These are phyloP conservation scores for Oncorhynchus gorbuscha DNA, from an alignment of 2,113 vertebrate species.

Conservation along the genomic window DNA sequence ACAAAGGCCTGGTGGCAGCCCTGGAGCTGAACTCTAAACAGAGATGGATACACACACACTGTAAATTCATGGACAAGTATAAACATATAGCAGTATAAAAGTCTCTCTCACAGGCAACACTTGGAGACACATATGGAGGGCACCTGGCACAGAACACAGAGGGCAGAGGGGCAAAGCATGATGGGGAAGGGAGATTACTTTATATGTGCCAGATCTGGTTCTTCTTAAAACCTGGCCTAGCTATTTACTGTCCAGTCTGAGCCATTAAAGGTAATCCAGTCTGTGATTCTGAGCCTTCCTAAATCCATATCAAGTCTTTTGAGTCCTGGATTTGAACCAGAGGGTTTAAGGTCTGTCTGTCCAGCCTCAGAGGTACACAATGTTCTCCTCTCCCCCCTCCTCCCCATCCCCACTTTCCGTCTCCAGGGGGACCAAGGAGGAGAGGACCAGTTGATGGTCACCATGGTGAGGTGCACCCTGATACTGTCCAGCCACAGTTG, in stretches of 20 bases:
- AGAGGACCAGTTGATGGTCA: conserved; percentile 59
- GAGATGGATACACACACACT: background rate
- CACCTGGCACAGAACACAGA: too few species aligned
- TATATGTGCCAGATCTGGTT: background rate
- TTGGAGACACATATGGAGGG: too few species aligned
- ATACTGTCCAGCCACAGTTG: conserved; percentile 35
- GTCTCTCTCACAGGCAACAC: too few species aligned
- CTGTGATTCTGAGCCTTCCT: background rate
- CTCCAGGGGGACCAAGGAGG: conserved; percentile 63
- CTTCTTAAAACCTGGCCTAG: background rate
- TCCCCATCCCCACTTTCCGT: conserved; percentile 63
- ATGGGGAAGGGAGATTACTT: background rate
- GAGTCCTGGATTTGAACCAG: background rate
- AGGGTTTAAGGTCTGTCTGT: too few species aligned
- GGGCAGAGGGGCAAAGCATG: background rate
- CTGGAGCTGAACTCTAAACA: background rate
- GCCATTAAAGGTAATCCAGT: background rate
- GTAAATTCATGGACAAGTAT: background rate
- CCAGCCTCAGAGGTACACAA: conserved; percentile 87
- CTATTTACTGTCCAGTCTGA: background rate
- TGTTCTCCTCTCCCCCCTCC: conserved; percentile 80
- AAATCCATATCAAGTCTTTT: background rate
- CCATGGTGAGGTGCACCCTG: conserved; percentile 29
- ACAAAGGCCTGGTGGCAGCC: background rate
- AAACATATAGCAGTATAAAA: background rate